Evolutionary conservation across 1,140 invertebrate species (phyloP), one percentile per base, ranked within the genome.

Genomic region (Macrobrachium nipponense): DNA sequence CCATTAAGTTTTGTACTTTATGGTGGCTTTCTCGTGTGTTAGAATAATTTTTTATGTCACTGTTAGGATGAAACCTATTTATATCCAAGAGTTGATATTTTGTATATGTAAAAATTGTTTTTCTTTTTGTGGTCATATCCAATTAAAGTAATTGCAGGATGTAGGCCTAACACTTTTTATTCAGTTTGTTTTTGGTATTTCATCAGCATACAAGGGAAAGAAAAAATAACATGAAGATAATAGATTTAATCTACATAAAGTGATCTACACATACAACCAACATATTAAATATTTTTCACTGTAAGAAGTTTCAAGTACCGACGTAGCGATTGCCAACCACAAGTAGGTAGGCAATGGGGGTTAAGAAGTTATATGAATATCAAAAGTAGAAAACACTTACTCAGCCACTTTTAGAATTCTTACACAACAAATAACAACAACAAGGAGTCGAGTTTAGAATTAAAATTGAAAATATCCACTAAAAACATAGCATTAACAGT

Each of bases 401-500:
- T 70, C 68, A 70, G 68, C 68, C 68, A 70, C n/a, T 70, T 51
- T 70, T 70, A 70, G 68, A 70, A 70, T 70, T 43, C 68, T 70
- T 70, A 70, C 68, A 70, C 68, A 70, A 70, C 68, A 70, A 70
- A 70, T 70, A 70, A 70, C 68, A 70, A 70, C 68, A 70, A 70
- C 68, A 70, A 70, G 68, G 68, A 70, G 36, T 70, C 20, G 68
- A 70, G 36, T 70, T 70, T 14, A 17, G 68, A 70, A 70, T 70
- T 70, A 70, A 27, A 68, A 70, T 70, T 23, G 17, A 70, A 70
- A 70, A 70, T 70, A 70, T 70, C 20, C 68, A 70, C 68, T 51
- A 51, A 70, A 68, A 70, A 70, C 68, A 70, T 27, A 70, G 68
- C 18, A 70, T 23, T 70, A 70, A 70, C 68, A 70, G 68, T 70